phyloP scores from a whole-genome alignment of 2,888 invertebrate species.

The Sthenelais limicola region DNA sequence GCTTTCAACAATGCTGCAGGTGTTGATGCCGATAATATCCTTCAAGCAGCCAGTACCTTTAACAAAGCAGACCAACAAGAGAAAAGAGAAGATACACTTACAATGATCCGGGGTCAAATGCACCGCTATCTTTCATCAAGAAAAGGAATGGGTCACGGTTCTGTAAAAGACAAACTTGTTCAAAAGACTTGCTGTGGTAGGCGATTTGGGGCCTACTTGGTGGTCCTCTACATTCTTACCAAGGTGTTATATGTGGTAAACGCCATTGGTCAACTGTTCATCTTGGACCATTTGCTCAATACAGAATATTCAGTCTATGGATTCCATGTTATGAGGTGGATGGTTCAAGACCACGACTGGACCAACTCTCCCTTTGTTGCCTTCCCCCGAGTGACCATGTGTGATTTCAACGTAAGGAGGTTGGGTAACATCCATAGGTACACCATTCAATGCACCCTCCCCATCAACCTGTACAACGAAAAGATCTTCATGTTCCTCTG shows the following conservation, averaged over 20 bases:
- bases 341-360: constrained; percentile 70
- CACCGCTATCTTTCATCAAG: constrained; percentile 43
- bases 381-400: constrained; percentile 69
- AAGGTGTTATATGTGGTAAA: constrained; percentile 72
- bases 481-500: constrained; percentile 72
- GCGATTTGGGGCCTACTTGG: constrained; percentile 73
- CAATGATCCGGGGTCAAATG: constrained; percentile 43
- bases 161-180: too few species aligned
- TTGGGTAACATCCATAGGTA: constrained; percentile 65
- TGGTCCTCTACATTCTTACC: constrained; percentile 71
- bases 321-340: constrained; percentile 41
- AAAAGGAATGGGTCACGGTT: background rate
- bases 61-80: constrained; percentile 36
- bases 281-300: constrained; percentile 73
- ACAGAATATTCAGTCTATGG: constrained; percentile 69
- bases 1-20: constrained; percentile 59
- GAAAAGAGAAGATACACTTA: constrained; percentile 28
- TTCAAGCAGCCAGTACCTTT: constrained; percentile 41
- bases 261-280: constrained; percentile 72
- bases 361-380: constrained; percentile 60
- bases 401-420: constrained; percentile 70
- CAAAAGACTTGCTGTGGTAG: too few species aligned
- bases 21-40: constrained; percentile 49
- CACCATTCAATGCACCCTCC: constrained; percentile 54
- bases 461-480: constrained; percentile 61